Base-by-base conservation (phyloP, 2,888 invertebrate species). In the Apamea anceps region DNA sequence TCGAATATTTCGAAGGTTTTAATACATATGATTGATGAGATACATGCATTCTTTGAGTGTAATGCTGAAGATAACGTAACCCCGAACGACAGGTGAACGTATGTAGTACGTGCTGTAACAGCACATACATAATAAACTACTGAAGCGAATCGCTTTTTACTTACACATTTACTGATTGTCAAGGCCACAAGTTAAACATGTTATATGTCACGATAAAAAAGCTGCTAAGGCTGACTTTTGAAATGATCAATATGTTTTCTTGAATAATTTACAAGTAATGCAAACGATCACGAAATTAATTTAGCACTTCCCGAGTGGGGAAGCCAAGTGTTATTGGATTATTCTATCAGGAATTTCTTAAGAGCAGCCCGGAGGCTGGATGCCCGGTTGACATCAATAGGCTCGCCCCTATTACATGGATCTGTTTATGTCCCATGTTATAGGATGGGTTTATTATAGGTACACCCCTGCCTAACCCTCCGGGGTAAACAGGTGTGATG, bases 61-160 rank as follows among this genome's bases (percentile, higher is more conserved):
- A 25, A n/a, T 12, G 7, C 21, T 60, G 4, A 72, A 66, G 42
- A 62, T 51, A 77, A 60, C 25, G 18, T 28, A 32, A 21, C 21
- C 6, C 4, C 21, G 13, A 54, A 32, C n/a, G 25, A 18, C 42
- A 37, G 28, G 51, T 42, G 62, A 71, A 54, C 25, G 28, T 42
- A 48, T 57, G 57, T 32, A 32, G 32, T 32, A 32, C 32, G 21
- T 32, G 45, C 12, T 32, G 5, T 32, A 37, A 57, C 4, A 18
- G n/a, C 81, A 62, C 67, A 54, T 62, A 45, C 67, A 51, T 68
- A 37, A 18, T 63, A 7, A 68, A 45, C 67, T 68, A 81, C 62
- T 80, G 67, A 81, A 81, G 45, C 73, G 80, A 60, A 21, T 51
- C 51, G 45, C 54, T 81, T 81, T 81, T 74, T 62, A 28, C 54